These are phyloP conservation scores for Danionella dracula DNA, from an alignment of 2,797 vertebrate genomes.

Conservation along the genomic window DNA sequence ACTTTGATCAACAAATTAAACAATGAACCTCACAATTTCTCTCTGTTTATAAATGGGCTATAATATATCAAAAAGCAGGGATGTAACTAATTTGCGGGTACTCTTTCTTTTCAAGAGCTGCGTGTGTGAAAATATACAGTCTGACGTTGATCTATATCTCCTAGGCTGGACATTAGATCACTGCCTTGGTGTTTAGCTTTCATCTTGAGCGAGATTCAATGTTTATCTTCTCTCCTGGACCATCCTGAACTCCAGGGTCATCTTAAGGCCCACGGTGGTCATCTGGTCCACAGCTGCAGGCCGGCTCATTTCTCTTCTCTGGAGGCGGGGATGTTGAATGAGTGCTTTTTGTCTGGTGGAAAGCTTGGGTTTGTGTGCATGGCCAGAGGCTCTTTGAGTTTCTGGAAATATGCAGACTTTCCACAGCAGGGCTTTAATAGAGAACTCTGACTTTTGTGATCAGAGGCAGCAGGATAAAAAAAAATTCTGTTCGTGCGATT, in stretches of 20 bases:
- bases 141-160: slow-evolving; percentile 3
- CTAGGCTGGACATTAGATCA: slow-evolving; percentile 3
- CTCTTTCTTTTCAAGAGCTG: neutral
- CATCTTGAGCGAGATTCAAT: slow-evolving; percentile 27
- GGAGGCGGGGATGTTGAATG: slow-evolving; percentile 51
- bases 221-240: slow-evolving; percentile 20
- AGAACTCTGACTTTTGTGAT: too few relatives aligned
- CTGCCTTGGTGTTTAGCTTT: slow-evolving; percentile 14
- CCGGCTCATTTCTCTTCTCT: slow-evolving; percentile 36
- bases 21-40: too few relatives aligned
- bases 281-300: slow-evolving; percentile 47
- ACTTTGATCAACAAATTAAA: too few relatives aligned
- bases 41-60: too few relatives aligned
- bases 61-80: neutral
- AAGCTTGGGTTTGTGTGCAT: slow-evolving; percentile 44
- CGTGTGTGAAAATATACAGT: slow-evolving; percentile 19
- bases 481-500: too few relatives aligned
- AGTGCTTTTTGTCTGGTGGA: slow-evolving; percentile 38
- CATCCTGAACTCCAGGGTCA: neutral
- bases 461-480: too few relatives aligned
- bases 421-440: too few relatives aligned
- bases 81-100: neutral
- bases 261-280: slow-evolving; percentile 32
- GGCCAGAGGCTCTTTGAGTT: slow-evolving; percentile 43
- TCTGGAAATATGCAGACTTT: slow-evolving; percentile 47